These are phyloP conservation scores for Uromys caudimaculatus DNA, from an alignment of 2,797 vertebrate species.

Conservation along the genomic window DNA sequence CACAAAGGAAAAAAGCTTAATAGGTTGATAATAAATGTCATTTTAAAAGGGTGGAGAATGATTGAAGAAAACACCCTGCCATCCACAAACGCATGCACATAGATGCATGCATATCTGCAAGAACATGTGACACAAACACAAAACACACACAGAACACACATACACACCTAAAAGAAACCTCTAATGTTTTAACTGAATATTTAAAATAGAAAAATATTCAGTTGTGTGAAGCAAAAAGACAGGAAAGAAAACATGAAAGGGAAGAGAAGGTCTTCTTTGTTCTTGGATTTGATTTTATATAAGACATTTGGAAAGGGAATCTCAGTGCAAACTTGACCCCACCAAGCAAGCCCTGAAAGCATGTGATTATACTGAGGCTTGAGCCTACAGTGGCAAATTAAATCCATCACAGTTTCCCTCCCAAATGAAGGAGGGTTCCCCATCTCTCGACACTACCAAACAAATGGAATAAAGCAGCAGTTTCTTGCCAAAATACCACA, in stretches of 20 bases:
- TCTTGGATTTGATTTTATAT: too few relatives aligned
- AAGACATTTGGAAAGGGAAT: neutral
- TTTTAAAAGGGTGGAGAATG: neutral
- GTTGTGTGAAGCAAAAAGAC: neutral
- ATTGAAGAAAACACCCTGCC: neutral
- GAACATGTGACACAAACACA: neutral
- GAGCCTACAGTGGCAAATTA: neutral
- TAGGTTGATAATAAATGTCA: neutral
- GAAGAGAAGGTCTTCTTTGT: neutral
- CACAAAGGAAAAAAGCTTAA: neutral
- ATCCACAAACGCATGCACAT: neutral
- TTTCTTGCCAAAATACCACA: neutral
- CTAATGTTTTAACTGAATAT: neutral
- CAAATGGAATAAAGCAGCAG: neutral
- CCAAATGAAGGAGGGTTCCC: neutral
- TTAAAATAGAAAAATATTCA: neutral
- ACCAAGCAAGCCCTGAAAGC: neutral
- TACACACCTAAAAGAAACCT: neutral
- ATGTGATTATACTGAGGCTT: too few relatives aligned
- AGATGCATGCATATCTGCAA: neutral
- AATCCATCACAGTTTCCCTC: neutral
- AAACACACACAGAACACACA: neutral
- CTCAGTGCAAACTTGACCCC: neutral
- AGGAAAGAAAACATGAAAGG: neutral
- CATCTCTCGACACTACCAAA: neutral